phyloP scores from a whole-genome alignment of 2,113 vertebrate genomes.

The Odontophorus gujanensis region DNA sequence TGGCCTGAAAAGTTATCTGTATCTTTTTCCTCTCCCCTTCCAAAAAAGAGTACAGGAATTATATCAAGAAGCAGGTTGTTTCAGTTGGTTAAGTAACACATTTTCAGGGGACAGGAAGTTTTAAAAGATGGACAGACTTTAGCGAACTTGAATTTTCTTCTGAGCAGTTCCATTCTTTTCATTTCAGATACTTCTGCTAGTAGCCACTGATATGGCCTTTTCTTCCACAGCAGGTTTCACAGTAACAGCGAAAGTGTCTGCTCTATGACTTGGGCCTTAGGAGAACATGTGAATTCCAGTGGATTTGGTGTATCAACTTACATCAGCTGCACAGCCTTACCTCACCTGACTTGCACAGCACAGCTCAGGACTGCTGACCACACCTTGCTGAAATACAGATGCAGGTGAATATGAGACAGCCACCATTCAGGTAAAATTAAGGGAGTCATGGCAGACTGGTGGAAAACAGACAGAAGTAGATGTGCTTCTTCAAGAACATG shows the following conservation, averaged over 20 bases:
- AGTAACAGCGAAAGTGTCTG: neutral
- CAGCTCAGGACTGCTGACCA: neutral
- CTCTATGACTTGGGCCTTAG: neutral
- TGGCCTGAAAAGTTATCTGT: neutral
- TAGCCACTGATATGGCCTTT: neutral
- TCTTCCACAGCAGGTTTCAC: neutral
- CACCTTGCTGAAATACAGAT: neutral
- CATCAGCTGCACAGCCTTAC: neutral
- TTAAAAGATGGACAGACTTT: neutral
- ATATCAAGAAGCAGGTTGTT: neutral
- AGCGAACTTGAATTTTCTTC: neutral
- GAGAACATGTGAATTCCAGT: neutral
- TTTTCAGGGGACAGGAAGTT: neutral
- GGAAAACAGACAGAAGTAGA: neutral
- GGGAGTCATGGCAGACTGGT: neutral
- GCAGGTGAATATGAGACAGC: neutral
- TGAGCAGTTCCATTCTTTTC: neutral
- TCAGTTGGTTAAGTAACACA: neutral
- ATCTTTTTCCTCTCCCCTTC: neutral
- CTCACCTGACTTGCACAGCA: neutral
- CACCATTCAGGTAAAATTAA: neutral
- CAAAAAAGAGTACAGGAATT: neutral
- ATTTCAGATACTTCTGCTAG: neutral
- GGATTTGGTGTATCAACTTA: neutral
- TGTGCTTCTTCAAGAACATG: neutral